phyloP scores from a whole-genome alignment of 2,797 vertebrate species.

The Luscinia luscinia region DNA sequence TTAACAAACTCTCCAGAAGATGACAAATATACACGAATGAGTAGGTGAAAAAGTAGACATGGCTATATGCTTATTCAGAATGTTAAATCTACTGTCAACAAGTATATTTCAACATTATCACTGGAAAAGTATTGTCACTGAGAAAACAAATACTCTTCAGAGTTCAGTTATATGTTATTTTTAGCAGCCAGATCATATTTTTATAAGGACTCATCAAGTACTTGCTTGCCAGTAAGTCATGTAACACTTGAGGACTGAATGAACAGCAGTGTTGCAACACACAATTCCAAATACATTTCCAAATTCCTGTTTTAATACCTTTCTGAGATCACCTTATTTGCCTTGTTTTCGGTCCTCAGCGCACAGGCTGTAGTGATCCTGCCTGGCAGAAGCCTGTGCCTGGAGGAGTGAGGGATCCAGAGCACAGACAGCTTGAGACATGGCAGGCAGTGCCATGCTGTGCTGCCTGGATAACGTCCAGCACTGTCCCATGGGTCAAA shows the following conservation, averaged over 20 bases:
- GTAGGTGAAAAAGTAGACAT: background rate
- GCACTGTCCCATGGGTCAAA: background rate
- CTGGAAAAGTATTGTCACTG: background rate
- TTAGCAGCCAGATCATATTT: background rate
- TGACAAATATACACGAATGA: rapidly evolving
- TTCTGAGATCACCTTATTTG: background rate
- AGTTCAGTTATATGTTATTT: background rate
- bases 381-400: background rate
- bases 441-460: rapidly evolving
- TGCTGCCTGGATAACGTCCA: background rate
- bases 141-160: background rate
- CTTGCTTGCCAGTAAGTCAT: background rate
- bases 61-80: background rate
- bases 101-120: background rate
- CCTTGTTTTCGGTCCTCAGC: background rate
- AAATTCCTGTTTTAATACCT: background rate
- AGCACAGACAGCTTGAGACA: background rate
- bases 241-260: background rate
- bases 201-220: background rate
- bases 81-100: background rate
- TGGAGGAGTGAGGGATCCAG: background rate
- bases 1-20: background rate
- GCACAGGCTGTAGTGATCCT: background rate
- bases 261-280: background rate
- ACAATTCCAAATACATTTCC: background rate